These are phyloP conservation scores for Sinocyclocheilus anshuiensis DNA, from an alignment of 2,113 vertebrate genomes.

Conservation along the genomic window DNA sequence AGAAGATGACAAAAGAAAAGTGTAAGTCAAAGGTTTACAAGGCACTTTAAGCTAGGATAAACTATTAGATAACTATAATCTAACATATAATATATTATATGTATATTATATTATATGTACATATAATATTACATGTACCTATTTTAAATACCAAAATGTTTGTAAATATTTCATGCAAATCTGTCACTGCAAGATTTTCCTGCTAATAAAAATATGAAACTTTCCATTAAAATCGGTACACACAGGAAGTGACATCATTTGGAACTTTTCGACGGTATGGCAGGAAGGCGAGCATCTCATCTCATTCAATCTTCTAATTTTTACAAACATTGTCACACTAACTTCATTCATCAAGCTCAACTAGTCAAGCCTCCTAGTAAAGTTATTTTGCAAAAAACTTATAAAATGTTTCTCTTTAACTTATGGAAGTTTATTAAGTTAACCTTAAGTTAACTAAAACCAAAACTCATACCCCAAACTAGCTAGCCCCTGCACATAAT, in stretches of 20 bases:
- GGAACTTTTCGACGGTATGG: neutral
- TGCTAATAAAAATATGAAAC: neutral
- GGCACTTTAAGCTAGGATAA: neutral
- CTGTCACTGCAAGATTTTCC: neutral
- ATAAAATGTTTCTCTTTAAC: neutral
- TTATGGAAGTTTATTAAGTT: too few species aligned
- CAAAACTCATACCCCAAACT: too few species aligned
- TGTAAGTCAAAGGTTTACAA: neutral
- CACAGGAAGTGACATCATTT: neutral
- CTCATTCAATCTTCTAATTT: neutral
- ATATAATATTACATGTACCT: too few species aligned
- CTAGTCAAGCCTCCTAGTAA: neutral
- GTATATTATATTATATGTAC: too few species aligned
- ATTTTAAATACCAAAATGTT: neutral
- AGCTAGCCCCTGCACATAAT: neutral
- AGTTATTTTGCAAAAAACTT: neutral
- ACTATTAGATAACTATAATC: neutral
- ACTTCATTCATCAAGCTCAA: neutral
- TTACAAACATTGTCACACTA: neutral
- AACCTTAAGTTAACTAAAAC: too few species aligned
- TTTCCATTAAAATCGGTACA: neutral
- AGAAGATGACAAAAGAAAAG: neutral
- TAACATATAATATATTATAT: too few species aligned
- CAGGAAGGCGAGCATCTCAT: too few species aligned
- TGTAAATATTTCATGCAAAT: neutral